Conservation (phyloP, 37 sponge, comb jelly and placozoan genomes). For the Aplysina aerophoba region DNA sequence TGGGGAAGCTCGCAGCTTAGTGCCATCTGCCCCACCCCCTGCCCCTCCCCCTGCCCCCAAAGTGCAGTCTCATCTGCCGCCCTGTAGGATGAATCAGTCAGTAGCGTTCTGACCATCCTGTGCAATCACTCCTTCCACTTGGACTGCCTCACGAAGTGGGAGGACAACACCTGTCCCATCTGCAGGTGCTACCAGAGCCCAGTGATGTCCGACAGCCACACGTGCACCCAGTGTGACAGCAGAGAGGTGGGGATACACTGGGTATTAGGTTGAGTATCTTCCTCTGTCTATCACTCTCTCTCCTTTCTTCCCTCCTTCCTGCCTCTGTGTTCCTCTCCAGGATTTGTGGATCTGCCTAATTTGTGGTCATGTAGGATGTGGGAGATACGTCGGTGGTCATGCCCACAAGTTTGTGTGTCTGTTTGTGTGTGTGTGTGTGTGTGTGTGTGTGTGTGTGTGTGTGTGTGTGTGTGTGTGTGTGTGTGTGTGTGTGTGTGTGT, state of each 20-base stretch:
- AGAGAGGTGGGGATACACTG: slow-evolving; percentile 67
- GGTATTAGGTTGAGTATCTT: neutral
- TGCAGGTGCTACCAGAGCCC: slow-evolving; percentile 83
- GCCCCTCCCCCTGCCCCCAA: slow-evolving; percentile 9
- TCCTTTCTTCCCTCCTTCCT: neutral
- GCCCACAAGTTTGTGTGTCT: slow-evolving; percentile 70
- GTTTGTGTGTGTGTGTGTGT: slow-evolving; percentile 15
- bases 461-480: neutral
- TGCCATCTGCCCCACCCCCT: neutral
- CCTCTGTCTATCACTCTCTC: neutral
- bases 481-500: neutral
- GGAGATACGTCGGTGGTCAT: slow-evolving; percentile 88
- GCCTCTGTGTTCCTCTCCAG: slow-evolving; percentile 34
- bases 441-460: neutral
- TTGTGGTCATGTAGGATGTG: slow-evolving; percentile 98
- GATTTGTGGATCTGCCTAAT: slow-evolving; percentile 96
- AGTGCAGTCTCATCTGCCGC: neutral
- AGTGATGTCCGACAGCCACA: slow-evolving; percentile 71
- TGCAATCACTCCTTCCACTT: slow-evolving; percentile 98
- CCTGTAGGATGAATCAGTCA: slow-evolving; percentile 84
- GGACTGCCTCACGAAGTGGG: slow-evolving; percentile 87
- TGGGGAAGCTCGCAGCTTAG: neutral
- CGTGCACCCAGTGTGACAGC: slow-evolving; percentile 70
- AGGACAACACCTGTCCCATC: slow-evolving; percentile 83
- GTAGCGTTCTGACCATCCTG: slow-evolving; percentile 80